phyloP scores from a whole-genome alignment of 2,888 invertebrate genomes.

The Ormyrus rosae region DNA sequence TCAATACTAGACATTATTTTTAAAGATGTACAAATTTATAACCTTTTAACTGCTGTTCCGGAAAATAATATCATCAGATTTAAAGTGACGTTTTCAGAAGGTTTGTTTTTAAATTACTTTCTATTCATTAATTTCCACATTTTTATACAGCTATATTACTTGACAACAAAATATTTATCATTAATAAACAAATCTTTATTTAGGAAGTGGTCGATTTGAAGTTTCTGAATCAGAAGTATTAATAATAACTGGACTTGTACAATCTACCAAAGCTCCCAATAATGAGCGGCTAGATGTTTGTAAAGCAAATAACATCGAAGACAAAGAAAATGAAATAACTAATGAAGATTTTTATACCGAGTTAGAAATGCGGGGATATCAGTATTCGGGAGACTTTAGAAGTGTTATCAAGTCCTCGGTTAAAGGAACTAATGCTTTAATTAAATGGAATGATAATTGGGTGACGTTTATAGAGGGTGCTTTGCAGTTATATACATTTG shows the following conservation, averaged over 20 bases:
- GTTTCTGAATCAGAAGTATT: constrained; percentile 82
- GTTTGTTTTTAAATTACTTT: constrained; percentile 47
- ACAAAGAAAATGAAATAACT: constrained; percentile 48
- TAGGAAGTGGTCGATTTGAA: constrained; percentile 76
- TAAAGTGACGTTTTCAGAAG: constrained; percentile 69
- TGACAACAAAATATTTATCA: background rate
- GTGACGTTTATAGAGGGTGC: constrained; percentile 83
- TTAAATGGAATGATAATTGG: constrained; percentile 81
- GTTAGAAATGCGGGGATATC: constrained; percentile 77
- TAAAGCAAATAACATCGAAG: background rate
- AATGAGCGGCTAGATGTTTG: constrained; percentile 55
- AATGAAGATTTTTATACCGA: constrained; percentile 74
- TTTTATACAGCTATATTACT: background rate
- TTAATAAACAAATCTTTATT: constrained; percentile 2
- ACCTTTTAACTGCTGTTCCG: constrained; percentile 74
- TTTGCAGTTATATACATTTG: constrained; percentile 80
- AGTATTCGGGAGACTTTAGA: constrained; percentile 77
- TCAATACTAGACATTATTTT: constrained; percentile 67
- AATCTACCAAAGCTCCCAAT: constrained; percentile 77
- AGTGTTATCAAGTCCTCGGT: constrained; percentile 77
- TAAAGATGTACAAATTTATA: constrained; percentile 76
- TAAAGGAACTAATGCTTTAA: constrained; percentile 70
- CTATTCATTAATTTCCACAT: background rate
- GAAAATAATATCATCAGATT: constrained; percentile 72
- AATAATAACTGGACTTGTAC: constrained; percentile 83